These are phyloP conservation scores for Tangara arthus DNA, from an alignment of 2,797 vertebrate species.

Conservation along the genomic window DNA sequence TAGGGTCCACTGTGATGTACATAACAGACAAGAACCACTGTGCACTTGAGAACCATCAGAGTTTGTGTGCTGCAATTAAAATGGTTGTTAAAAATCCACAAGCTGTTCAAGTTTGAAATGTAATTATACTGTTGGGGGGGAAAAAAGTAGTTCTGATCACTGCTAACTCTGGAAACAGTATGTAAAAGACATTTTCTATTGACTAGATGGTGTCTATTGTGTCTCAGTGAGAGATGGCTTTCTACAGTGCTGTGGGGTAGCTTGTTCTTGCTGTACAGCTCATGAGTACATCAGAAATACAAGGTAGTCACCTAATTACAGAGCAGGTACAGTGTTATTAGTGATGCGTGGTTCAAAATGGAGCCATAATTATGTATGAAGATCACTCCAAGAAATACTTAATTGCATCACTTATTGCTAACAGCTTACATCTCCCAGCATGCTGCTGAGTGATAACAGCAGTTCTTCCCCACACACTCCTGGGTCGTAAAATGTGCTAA, in stretches of 20 bases:
- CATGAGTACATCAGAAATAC: neutral
- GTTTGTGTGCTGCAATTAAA: neutral
- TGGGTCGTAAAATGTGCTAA: neutral
- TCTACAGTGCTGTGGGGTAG: neutral
- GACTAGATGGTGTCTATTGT: neutral
- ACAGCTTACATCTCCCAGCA: conserved; percentile 23
- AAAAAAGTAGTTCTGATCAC: neutral
- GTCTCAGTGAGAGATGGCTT: conserved; percentile 21
- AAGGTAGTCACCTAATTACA: conserved; percentile 63
- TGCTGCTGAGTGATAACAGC: conserved; percentile 35
- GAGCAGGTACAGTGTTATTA: conserved; percentile 59
- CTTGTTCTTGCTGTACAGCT: conserved; percentile 26
- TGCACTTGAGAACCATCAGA: neutral
- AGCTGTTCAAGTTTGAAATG: neutral
- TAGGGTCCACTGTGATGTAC: neutral
- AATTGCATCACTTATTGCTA: conserved; percentile 60
- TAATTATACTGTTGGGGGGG: neutral
- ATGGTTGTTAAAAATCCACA: neutral
- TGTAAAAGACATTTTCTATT: neutral
- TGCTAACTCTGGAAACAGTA: neutral
- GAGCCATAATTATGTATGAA: conserved; percentile 58
- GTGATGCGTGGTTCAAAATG: conserved; percentile 33
- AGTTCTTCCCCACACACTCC: conserved; percentile 8
- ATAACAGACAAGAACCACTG: neutral
- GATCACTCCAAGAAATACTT: conserved; percentile 62